These are phyloP conservation scores for Chloropsis cyanopogon DNA, from an alignment of 2,113 vertebrate genomes.

Conservation along the genomic window DNA sequence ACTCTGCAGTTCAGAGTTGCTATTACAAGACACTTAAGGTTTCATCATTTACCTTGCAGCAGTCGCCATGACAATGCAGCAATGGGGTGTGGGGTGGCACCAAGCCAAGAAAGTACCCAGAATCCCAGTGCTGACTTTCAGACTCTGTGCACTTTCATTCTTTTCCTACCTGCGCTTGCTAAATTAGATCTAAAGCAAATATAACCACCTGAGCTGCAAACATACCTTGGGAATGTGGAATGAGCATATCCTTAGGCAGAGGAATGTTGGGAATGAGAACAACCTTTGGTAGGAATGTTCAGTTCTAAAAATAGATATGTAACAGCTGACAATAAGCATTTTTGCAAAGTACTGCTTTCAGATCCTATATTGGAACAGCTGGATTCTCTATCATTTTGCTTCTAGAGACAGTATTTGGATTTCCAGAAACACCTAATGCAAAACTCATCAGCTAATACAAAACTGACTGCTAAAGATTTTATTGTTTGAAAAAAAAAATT, in stretches of 20 bases:
- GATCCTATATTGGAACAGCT: slow-evolving; percentile 26
- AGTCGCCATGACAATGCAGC: background rate
- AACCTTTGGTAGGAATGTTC: background rate
- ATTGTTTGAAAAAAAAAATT: background rate
- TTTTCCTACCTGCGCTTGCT: background rate
- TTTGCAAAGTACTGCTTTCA: background rate
- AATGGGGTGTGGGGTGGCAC: background rate
- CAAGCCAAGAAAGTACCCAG: background rate
- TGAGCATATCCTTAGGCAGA: slow-evolving; percentile 4
- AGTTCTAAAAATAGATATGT: slow-evolving; percentile 32
- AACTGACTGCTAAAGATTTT: background rate
- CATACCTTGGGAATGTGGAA: slow-evolving; percentile 25
- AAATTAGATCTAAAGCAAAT: slow-evolving; percentile 43
- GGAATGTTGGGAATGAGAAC: slow-evolving; percentile 18
- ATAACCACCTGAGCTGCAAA: slow-evolving; percentile 1
- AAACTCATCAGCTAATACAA: background rate
- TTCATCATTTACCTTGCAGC: background rate
- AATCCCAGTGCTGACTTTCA: background rate
- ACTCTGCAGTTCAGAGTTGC: background rate
- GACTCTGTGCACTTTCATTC: background rate
- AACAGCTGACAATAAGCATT: slow-evolving; percentile 40
- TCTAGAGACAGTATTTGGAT: background rate
- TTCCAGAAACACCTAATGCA: background rate
- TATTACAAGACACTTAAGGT: background rate
- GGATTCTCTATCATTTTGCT: background rate